Evolutionary conservation across 2,888 invertebrate genomes (phyloP), one percentile per base, ranked within the genome.

Genomic region (Helobdella robusta): DNA sequence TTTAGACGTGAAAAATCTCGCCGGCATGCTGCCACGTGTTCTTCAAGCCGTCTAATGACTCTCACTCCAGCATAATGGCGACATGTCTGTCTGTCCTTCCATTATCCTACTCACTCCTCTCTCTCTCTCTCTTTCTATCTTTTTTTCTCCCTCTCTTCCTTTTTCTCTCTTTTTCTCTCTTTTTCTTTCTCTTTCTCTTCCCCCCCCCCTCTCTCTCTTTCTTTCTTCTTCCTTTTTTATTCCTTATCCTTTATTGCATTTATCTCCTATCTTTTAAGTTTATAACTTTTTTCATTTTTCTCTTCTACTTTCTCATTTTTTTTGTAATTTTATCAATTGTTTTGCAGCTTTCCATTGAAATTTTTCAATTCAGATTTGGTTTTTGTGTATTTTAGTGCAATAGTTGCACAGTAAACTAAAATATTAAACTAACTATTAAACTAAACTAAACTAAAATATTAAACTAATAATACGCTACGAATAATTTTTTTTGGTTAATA

Each of bases 201-300:
- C 44, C n/a, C 44, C n/a, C 44, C n/a, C 44, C n/a, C 44, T 40
- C 44, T 40, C 44, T 40, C 44, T 40, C 44, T 40, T n/a, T 40
- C 44, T 40, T n/a, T 40, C 44, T 40, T n/a, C n/a, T n/a, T 40
- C 44, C n/a, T n/a, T 40, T n/a, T 40, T n/a, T 40, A 11, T 40
- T n/a, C n/a, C 44, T 40, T n/a, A 40, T n/a, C n/a, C 44, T 40
- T 11, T 40, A 40, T 15, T n/a, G 44, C 44, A 40, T 11, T 40
- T n/a, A 15, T 40, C n/a, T 40, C n/a, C n/a, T 40, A 11, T 40
- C n/a, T n/a, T 15, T 15, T 15, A 11, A 15, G n/a, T 40, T n/a
- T 40, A n/a, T 40, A 40, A 40, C 11, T 40, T n/a, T 40, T 40
- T n/a, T 40, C n/a, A 15, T 15, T 40, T 40, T 40, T 15, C 44